Evolutionary conservation across 2,888 invertebrate genomes (phyloP).

Genomic region (Epistrophe eligans): DNA sequence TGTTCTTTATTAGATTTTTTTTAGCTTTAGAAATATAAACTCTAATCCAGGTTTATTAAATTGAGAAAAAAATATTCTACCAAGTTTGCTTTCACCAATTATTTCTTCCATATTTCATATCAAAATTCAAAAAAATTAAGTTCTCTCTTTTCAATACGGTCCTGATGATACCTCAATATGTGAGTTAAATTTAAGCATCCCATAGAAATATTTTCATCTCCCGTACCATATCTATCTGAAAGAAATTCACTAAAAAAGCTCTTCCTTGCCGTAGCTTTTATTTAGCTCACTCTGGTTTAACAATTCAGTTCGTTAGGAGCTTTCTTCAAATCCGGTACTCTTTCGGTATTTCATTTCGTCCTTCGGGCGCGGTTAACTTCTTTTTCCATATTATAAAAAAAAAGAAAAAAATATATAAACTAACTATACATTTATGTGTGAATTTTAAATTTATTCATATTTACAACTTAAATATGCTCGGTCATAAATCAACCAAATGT

Average conservation of each 20-base stretch:
- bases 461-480: constrained; percentile 4
- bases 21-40: not conserved
- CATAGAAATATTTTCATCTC: not conserved
- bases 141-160: constrained; percentile 1
- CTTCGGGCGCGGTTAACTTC: constrained; percentile 70
- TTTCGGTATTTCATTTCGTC: constrained; percentile 42
- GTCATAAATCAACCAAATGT: constrained; percentile 18
- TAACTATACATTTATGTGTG: not conserved
- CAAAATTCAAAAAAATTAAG: not conserved
- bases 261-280: constrained; percentile 51
- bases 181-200: constrained; percentile 18
- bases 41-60: not conserved
- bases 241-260: constrained; percentile 3
- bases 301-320: constrained; percentile 75
- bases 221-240: not conserved
- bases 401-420: constrained; percentile 17
- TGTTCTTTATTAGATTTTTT: not conserved
- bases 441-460: constrained; percentile 39
- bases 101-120: not conserved
- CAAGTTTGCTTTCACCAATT: not conserved
- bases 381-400: constrained; percentile 15
- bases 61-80: not conserved
- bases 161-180: not conserved
- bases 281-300: constrained; percentile 65
- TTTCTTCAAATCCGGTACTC: constrained; percentile 73